Evolutionary conservation across 2,797 vertebrate genomes (phyloP), one percentile per base, ranked within the genome.

Genomic region (Tiaroga cobitis): DNA sequence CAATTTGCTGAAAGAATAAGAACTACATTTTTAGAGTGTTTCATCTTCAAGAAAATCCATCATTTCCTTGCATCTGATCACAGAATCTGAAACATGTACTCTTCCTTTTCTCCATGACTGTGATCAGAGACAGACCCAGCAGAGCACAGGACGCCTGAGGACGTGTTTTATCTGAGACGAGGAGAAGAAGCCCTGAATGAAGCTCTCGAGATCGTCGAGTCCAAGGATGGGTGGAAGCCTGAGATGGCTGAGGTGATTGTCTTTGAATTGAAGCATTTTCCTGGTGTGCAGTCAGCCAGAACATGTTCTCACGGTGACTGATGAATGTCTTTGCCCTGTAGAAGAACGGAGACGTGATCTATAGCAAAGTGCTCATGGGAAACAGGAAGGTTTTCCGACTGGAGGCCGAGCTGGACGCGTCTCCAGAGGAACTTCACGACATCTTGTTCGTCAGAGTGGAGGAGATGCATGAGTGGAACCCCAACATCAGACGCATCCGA

Each of bases 401-500:
- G 63, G 96, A 97, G 75, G 92, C 91, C 0, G 92, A 96, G 13
- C 90, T 97, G 68, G 91, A 95, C 0, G 92, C 92, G 41, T 91
- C 93, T 0, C 89, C 93, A 18, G 94, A 94, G 0, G 88, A 91
- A 39, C 91, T 96, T 16, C 93, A 96, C 1, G 87, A 79, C 26
- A 89, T 96, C n/a, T 90, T 97, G 67, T 96, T 96, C 37, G 90
- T 95, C 83, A 90, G 91, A 80, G 89, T 96, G 5, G 95, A 97
- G 83, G 94, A 96, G 72, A 96, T 96, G 94, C 94, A 95, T 72
- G 67, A 51, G 79, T 96, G 97, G 96, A 97, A 97, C 91, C 96
- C 96, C 0, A 92, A 86, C 87, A 91, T 97, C 80, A 92, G 93
- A 54, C 89, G 29, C 1, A 92, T 97, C 80, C 93, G 94, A 91